Evolutionary conservation across 2,113 vertebrate genomes (phyloP).

Genomic region (Melanocharis versteri): DNA sequence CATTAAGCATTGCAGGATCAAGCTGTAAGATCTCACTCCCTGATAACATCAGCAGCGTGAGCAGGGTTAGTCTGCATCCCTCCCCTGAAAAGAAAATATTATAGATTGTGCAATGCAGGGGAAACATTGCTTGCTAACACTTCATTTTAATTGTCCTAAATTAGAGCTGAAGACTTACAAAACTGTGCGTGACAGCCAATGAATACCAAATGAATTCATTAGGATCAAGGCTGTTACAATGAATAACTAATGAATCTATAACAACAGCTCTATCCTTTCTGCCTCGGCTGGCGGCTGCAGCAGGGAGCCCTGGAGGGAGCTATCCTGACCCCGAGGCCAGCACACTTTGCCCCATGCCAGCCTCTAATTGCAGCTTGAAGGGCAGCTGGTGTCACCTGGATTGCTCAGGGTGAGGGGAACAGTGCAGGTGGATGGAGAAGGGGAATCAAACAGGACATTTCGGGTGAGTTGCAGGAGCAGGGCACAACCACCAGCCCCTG

Average conservation of each 20-base stretch:
- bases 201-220: slow-evolving; percentile 64
- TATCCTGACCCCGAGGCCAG: not conserved
- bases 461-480: not conserved
- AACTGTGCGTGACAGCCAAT: slow-evolving; percentile 61
- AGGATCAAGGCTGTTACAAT: slow-evolving; percentile 54
- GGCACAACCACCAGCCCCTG: not conserved
- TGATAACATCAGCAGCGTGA: slow-evolving; percentile 41
- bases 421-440: not conserved
- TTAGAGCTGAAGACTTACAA: slow-evolving; percentile 71
- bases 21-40: slow-evolving; percentile 48
- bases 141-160: slow-evolving; percentile 76
- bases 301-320: slow-evolving; percentile 1
- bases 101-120: slow-evolving; percentile 63
- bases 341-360: not conserved
- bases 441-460: not conserved
- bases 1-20: slow-evolving; percentile 68
- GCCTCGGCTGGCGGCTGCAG: not conserved
- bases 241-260: slow-evolving; percentile 50
- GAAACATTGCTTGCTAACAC: slow-evolving; percentile 70
- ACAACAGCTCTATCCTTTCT: not conserved
- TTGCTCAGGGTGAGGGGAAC: not conserved
- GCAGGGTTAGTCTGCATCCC: slow-evolving; percentile 59
- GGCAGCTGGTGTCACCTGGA: not conserved
- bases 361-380: not conserved
- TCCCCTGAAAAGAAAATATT: slow-evolving; percentile 57